Conservation (phyloP, 2,888 invertebrate genomes). For the Holacanthella duospinosa region DNA sequence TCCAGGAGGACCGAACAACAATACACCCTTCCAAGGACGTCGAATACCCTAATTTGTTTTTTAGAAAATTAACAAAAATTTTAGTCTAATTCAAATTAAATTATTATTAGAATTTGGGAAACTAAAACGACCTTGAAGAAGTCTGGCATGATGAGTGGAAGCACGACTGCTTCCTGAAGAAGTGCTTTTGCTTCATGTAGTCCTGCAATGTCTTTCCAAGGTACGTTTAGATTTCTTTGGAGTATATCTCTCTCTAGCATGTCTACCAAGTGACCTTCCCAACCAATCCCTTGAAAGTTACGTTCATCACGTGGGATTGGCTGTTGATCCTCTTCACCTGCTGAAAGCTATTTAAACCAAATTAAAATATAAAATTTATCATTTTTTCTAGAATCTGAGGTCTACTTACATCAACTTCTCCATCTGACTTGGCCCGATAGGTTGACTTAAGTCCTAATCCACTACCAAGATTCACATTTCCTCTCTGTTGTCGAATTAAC, state of each 20-base stretch:
- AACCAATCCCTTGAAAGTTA: slow-evolving; percentile 58
- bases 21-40: slow-evolving; percentile 67
- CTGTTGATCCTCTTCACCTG: slow-evolving; percentile 24
- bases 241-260: slow-evolving; percentile 74
- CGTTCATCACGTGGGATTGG: slow-evolving; percentile 38
- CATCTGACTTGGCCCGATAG: slow-evolving; percentile 30
- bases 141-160: slow-evolving; percentile 77
- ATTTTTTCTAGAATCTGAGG: too few species aligned
- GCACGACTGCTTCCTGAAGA: slow-evolving; percentile 71
- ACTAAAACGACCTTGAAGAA: slow-evolving; percentile 82
- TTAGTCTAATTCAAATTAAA: background rate
- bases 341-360: background rate
- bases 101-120: too few species aligned
- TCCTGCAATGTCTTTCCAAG: slow-evolving; percentile 67
- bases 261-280: slow-evolving; percentile 65
- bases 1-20: slow-evolving; percentile 59
- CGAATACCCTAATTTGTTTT: slow-evolving; percentile 69
- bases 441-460: slow-evolving; percentile 13
- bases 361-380: background rate
- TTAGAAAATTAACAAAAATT: slow-evolving; percentile 12
- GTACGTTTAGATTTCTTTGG: slow-evolving; percentile 68
- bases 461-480: background rate
- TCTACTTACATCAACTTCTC: slow-evolving; percentile 34
- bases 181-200: slow-evolving; percentile 64
- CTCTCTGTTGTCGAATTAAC: slow-evolving; percentile 11